Conservation (phyloP, 1,140 invertebrate genomes). For the Alviniconcha marisindica region DNA sequence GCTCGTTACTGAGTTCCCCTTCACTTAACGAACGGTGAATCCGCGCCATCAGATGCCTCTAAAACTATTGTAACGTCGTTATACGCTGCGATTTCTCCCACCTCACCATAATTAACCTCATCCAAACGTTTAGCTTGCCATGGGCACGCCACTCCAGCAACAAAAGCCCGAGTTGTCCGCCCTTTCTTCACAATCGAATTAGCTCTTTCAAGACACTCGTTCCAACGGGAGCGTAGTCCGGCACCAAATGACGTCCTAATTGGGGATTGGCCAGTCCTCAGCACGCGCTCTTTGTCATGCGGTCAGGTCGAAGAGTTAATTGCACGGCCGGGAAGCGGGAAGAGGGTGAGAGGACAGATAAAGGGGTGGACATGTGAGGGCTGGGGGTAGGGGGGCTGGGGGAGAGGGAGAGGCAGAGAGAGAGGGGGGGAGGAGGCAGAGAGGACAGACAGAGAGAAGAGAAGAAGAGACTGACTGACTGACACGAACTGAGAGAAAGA, state of each 20-base stretch:
- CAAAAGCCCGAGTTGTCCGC: constrained; percentile 36
- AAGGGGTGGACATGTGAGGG: background rate
- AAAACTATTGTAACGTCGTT: constrained; percentile 40
- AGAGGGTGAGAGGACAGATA: background rate
- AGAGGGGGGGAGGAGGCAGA: background rate
- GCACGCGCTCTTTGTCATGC: constrained; percentile 32
- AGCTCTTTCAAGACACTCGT: constrained; percentile 38
- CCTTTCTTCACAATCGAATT: constrained; percentile 39
- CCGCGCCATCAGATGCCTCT: constrained; percentile 30
- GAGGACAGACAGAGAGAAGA: no score
- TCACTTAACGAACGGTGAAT: constrained; percentile 31
- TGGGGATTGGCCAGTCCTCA: constrained; percentile 34
- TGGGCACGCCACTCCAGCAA: constrained; percentile 33
- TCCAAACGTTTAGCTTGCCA: constrained; percentile 39
- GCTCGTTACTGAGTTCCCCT: constrained; percentile 21
- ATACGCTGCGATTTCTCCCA: constrained; percentile 29
- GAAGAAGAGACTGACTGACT: no score
- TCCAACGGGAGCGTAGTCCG: constrained; percentile 23
- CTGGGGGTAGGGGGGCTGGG: background rate
- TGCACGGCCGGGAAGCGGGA: constrained; percentile 7
- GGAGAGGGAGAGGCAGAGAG: background rate
- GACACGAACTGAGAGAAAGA: no score
- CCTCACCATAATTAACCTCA: constrained; percentile 31
- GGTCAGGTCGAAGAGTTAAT: constrained; percentile 34
- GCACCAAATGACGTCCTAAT: constrained; percentile 37